Conservation (phyloP, 2,113 vertebrate species). For the Dasypus novemcinctus region DNA sequence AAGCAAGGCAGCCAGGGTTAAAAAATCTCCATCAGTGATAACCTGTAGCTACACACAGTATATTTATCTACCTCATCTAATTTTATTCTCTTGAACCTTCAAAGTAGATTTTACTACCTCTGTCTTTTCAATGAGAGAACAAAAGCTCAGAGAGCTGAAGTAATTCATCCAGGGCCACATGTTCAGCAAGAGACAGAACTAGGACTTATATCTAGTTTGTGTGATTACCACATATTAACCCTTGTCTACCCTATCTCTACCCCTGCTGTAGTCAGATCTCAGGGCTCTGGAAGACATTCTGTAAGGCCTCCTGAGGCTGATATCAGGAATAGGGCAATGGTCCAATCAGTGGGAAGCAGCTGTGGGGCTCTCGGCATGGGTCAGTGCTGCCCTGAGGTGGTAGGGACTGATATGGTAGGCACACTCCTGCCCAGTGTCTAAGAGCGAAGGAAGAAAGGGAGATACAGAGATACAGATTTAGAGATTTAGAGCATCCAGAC, state of each 20-base stretch:
- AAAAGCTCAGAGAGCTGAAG: background rate
- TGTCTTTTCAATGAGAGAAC: background rate
- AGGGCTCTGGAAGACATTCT: background rate
- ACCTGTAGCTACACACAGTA: background rate
- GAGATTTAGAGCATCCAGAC: background rate
- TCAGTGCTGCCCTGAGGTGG: background rate
- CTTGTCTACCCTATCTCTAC: background rate
- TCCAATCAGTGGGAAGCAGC: background rate
- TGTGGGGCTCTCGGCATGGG: background rate
- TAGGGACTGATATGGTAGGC: background rate
- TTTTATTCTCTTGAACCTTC: constrained; percentile 2
- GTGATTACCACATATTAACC: background rate
- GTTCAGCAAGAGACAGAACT: background rate
- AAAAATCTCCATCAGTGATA: background rate
- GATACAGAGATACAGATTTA: background rate
- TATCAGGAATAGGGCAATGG: background rate
- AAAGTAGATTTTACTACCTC: background rate
- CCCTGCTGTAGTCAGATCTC: background rate
- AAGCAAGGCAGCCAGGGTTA: background rate
- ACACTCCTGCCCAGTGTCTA: background rate
- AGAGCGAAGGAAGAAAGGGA: background rate
- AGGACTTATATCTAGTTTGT: background rate
- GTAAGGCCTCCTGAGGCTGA: too few species aligned
- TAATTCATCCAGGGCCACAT: background rate
- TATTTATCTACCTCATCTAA: background rate